phyloP scores from a whole-genome alignment of 2,113 vertebrate genomes.

The Crotalus tigris region DNA sequence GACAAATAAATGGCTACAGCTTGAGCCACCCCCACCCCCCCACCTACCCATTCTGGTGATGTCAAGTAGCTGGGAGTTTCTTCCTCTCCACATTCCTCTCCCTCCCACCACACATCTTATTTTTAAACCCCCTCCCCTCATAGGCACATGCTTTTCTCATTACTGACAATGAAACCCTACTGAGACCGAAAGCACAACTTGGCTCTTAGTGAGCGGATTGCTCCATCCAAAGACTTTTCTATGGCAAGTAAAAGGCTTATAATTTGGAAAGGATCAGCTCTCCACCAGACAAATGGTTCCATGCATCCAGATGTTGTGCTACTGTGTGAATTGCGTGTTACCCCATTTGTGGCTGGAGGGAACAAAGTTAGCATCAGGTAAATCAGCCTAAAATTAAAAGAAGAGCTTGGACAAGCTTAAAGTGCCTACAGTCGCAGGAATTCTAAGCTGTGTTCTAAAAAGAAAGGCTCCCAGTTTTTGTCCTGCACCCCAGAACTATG shows the following conservation, averaged over 20 bases:
- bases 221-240: background rate
- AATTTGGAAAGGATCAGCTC: background rate
- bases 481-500: too few relatives aligned
- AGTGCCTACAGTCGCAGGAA: background rate
- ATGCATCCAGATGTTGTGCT: background rate
- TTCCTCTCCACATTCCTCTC: background rate
- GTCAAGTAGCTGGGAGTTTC: background rate
- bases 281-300: background rate
- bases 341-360: background rate
- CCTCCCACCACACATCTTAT: fast-evolving
- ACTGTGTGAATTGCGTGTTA: background rate
- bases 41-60: background rate
- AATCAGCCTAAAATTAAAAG: background rate
- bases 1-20: background rate
- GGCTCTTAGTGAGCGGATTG: background rate
- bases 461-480: background rate
- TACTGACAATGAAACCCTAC: background rate
- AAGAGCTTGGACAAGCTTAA: background rate
- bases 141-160: background rate
- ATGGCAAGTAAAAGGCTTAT: background rate
- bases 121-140: background rate
- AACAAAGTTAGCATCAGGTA: background rate
- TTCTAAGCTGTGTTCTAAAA: background rate
- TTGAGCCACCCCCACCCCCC: background rate
- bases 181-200: background rate